These are phyloP conservation scores for Neoarius graeffei DNA, from an alignment of 2,113 vertebrate species.

Conservation along the genomic window DNA sequence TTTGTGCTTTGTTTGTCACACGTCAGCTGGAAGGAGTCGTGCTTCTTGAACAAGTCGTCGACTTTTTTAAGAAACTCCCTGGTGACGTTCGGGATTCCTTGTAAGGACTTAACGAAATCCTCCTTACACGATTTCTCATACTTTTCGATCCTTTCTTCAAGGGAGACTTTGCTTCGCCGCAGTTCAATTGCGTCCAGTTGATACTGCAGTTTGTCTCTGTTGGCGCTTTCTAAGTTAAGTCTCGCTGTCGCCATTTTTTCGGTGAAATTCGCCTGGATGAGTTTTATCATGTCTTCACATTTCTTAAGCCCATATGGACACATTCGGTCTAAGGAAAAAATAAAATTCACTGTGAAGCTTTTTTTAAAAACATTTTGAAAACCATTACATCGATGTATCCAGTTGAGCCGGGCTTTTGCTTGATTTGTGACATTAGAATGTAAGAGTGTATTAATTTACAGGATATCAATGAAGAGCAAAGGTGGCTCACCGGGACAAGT, in stretches of 20 bases:
- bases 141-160: slow-evolving; percentile 56
- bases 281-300: slow-evolving; percentile 43
- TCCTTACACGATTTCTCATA: slow-evolving; percentile 62
- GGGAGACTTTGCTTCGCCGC: slow-evolving; percentile 59
- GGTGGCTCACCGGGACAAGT: slow-evolving; percentile 21
- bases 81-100: slow-evolving; percentile 66
- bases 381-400: background rate
- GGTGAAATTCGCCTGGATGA: slow-evolving; percentile 69
- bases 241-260: slow-evolving; percentile 52
- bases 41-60: slow-evolving; percentile 60
- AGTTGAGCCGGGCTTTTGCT: background rate
- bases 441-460: background rate
- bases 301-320: slow-evolving; percentile 11
- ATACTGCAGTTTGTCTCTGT: slow-evolving; percentile 59
- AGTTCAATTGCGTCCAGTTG: slow-evolving; percentile 65
- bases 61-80: slow-evolving; percentile 69
- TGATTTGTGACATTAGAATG: background rate
- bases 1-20: slow-evolving; percentile 68
- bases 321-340: slow-evolving; percentile 16
- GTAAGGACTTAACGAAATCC: slow-evolving; percentile 64
- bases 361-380: background rate
- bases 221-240: slow-evolving; percentile 55
- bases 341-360: background rate
- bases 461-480: background rate
- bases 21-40: slow-evolving; percentile 69